Conservation (phyloP, 2,888 invertebrate species). For the Polymixis flavicincta region DNA sequence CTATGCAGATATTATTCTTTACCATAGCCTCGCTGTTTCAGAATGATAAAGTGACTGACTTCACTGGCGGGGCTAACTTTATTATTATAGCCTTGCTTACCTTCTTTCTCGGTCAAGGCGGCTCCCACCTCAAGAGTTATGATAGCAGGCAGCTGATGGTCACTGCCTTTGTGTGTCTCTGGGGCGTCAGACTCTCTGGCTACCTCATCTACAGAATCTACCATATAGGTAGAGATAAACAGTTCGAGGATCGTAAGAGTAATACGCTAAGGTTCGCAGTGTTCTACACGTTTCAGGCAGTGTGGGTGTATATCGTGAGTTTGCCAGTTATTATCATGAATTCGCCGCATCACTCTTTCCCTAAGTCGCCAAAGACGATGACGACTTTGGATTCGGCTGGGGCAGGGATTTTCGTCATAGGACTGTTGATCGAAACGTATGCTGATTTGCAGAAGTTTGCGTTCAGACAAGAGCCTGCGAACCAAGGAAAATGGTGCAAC, state of each 20-base stretch:
- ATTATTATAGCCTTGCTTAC: constrained; percentile 96
- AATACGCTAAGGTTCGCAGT: constrained; percentile 97
- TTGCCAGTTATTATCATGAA: constrained; percentile 97
- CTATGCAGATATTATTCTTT: constrained; percentile 97
- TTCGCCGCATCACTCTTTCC: constrained; percentile 94
- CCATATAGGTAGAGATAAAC: constrained; percentile 97
- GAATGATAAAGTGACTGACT: constrained; percentile 97
- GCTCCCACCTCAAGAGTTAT: constrained; percentile 93
- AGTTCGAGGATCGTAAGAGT: constrained; percentile 96
- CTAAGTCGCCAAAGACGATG: constrained; percentile 95
- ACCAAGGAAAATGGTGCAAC: constrained; percentile 98
- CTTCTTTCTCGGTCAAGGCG: constrained; percentile 96
- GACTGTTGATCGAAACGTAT: constrained; percentile 96
- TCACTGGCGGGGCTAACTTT: constrained; percentile 98
- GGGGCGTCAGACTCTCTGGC: constrained; percentile 96
- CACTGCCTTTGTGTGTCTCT: constrained; percentile 96
- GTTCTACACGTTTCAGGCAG: constrained; percentile 97
- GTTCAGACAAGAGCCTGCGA: constrained; percentile 96
- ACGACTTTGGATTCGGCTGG: constrained; percentile 96
- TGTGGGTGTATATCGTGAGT: constrained; percentile 98
- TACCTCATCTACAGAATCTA: constrained; percentile 97
- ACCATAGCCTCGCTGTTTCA: constrained; percentile 96
- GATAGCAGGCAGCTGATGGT: constrained; percentile 97
- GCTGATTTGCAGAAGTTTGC: constrained; percentile 98
- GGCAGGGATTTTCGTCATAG: constrained; percentile 95